Evolutionary conservation across 2,888 invertebrate genomes (phyloP).

Genomic region (Rapana venosa): DNA sequence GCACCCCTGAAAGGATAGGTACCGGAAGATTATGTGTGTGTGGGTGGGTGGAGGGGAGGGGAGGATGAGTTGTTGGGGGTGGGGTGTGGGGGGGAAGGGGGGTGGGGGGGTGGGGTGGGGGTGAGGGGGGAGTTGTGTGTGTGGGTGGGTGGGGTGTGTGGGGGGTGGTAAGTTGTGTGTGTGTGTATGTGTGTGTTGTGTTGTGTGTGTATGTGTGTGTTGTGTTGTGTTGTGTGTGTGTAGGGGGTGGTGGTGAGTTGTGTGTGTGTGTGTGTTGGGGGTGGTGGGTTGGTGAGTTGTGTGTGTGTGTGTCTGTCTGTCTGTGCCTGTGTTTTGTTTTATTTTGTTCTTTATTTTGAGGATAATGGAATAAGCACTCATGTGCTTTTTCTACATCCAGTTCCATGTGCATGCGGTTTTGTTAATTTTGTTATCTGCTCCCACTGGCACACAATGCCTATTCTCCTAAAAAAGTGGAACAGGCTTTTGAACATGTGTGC

Average conservation of each 20-base stretch:
- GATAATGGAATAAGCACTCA: no score
- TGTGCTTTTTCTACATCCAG: no score
- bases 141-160: neutral
- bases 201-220: constrained; percentile 3
- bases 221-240: neutral
- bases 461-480: no score
- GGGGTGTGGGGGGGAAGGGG: neutral
- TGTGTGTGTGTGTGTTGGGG: no score
- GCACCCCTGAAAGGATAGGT: constrained; percentile 28
- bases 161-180: neutral
- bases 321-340: neutral
- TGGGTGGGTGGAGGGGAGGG: neutral
- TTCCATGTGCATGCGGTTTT: no score
- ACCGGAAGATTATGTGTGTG: neutral
- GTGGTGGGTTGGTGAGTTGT: no score
- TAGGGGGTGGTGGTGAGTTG: no score
- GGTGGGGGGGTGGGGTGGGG: neutral
- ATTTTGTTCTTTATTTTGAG: neutral
- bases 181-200: neutral
- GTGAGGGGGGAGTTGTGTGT: neutral
- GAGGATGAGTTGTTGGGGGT: neutral
- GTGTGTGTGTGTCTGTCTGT: no score
- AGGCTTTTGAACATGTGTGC: no score
- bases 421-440: no score
- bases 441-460: no score